Conservation (phyloP, 2,797 vertebrate genomes). For the Darevskia mixta region DNA sequence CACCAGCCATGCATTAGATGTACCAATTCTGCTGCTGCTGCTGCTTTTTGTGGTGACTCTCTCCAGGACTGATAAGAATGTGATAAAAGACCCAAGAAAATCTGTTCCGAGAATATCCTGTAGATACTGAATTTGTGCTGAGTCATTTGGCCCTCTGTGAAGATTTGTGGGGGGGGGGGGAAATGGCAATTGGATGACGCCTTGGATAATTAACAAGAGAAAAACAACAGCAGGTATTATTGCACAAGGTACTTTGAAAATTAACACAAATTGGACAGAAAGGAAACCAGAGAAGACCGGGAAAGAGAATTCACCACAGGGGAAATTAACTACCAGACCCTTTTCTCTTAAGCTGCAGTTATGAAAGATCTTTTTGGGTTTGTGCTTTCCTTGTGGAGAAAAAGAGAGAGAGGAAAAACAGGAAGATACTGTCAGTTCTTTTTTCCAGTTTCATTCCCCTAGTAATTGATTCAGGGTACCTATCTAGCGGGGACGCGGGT, state of each 20-base stretch:
- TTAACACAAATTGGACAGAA: constrained; percentile 61
- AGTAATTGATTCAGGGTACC: neutral
- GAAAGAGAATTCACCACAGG: constrained; percentile 25
- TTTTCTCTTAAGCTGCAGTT: constrained; percentile 30
- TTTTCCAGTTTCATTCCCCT: constrained; percentile 19
- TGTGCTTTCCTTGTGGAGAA: constrained; percentile 2
- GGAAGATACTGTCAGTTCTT: neutral
- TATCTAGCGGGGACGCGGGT: neutral
- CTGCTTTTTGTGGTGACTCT: neutral
- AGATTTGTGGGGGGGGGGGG: neutral
- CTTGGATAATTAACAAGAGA: constrained; percentile 51
- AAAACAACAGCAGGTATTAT: constrained; percentile 51
- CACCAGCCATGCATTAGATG: neutral
- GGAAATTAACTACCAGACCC: neutral
- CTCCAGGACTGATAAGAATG: neutral
- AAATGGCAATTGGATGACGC: constrained; percentile 48
- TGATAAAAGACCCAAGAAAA: neutral
- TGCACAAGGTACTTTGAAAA: constrained; percentile 48
- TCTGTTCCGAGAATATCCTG: neutral
- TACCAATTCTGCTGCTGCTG: neutral
- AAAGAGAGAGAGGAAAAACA: constrained; percentile 3
- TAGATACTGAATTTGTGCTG: neutral
- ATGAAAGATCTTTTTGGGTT: constrained; percentile 20
- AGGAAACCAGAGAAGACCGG: constrained; percentile 39
- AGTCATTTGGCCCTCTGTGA: neutral